phyloP scores from a whole-genome alignment of 2,113 vertebrate genomes.

The Scortum barcoo region DNA sequence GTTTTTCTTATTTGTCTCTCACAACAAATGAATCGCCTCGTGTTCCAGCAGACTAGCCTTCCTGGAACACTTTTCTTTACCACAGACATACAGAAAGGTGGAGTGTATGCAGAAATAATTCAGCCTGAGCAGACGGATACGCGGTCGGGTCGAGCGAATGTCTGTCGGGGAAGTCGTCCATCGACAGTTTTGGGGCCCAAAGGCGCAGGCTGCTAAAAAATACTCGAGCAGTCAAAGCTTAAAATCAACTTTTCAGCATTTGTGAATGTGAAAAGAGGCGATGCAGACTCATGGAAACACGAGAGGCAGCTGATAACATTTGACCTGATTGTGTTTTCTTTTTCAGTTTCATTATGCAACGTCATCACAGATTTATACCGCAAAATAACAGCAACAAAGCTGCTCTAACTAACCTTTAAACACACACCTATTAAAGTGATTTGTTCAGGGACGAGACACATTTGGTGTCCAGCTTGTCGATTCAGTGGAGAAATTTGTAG shows the following conservation, averaged over 20 bases:
- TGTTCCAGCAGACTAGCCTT: background rate
- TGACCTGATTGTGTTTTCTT: background rate
- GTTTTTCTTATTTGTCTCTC: background rate
- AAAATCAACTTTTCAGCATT: background rate
- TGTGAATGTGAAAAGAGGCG: too few relatives aligned
- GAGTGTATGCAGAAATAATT: background rate
- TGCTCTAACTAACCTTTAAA: background rate
- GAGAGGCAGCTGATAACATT: background rate
- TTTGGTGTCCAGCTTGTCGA: background rate
- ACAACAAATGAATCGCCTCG: background rate
- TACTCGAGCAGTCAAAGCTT: background rate
- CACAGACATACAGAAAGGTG: background rate
- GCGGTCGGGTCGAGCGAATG: background rate
- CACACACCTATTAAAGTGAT: accelerated
- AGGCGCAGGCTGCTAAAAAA: constrained; percentile 2
- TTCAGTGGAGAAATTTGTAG: background rate
- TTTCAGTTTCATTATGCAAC: background rate
- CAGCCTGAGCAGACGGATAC: background rate
- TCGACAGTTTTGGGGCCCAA: background rate
- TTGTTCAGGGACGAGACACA: background rate
- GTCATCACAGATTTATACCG: background rate
- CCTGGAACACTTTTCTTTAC: background rate
- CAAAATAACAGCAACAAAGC: background rate
- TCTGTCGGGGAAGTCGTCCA: background rate
- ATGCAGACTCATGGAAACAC: background rate